These are phyloP conservation scores for Aleiodes testaceus DNA, from an alignment of 2,888 invertebrate genomes.

Conservation along the genomic window DNA sequence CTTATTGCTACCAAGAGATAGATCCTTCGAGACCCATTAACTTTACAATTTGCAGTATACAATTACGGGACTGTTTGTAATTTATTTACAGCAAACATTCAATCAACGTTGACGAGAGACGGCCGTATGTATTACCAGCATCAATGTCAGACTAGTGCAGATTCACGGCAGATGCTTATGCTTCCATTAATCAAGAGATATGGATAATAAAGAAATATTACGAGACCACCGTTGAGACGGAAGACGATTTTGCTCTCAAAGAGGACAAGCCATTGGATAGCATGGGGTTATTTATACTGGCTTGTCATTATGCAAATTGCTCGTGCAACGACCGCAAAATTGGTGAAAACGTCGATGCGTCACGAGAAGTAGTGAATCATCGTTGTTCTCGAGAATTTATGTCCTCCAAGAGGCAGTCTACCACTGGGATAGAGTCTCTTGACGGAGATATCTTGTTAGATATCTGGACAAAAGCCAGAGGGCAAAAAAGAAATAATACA, in stretches of 20 bases:
- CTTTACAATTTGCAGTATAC: slow-evolving; percentile 50
- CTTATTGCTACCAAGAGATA: slow-evolving; percentile 52
- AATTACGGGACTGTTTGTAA: slow-evolving; percentile 30
- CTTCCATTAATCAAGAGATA: neutral
- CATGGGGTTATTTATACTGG: slow-evolving; percentile 39
- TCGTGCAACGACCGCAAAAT: slow-evolving; percentile 43
- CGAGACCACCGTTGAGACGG: slow-evolving; percentile 31
- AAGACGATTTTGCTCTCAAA: slow-evolving; percentile 26
- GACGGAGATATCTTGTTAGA: slow-evolving; percentile 21
- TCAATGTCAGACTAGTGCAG: neutral
- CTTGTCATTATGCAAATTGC: slow-evolving; percentile 42
- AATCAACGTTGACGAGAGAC: neutral
- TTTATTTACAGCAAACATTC: slow-evolving; percentile 22
- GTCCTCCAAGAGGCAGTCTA: slow-evolving; percentile 19
- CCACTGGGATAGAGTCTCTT: neutral
- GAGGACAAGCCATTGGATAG: slow-evolving; percentile 31
- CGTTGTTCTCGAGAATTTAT: slow-evolving; percentile 35
- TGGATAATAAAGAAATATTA: slow-evolving; percentile 25
- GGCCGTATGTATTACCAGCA: neutral
- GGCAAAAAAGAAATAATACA: neutral
- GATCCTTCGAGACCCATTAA: slow-evolving; percentile 56
- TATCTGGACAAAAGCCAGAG: slow-evolving; percentile 28
- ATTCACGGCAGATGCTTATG: neutral
- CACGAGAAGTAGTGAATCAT: slow-evolving; percentile 42
- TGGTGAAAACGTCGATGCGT: slow-evolving; percentile 45